These are phyloP conservation scores for Typhlichthys eigenmanni DNA, from an alignment of 2,797 vertebrate genomes.

Conservation along the genomic window DNA sequence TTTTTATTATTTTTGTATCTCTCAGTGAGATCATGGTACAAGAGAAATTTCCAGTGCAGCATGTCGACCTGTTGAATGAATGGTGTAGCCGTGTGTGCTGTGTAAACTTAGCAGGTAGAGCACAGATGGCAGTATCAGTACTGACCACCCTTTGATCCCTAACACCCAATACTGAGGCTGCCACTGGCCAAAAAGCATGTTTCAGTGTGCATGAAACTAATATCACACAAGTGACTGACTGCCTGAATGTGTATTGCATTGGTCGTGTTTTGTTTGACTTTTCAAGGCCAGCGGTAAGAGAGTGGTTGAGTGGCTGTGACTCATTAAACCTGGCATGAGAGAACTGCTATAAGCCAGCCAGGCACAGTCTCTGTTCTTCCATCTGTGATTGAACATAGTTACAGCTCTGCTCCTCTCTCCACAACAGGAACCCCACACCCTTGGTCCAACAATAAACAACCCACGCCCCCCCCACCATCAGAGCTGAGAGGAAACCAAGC, in stretches of 20 bases:
- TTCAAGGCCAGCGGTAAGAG: conserved; percentile 20
- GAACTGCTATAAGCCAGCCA: conserved; percentile 6
- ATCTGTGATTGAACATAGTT: not conserved
- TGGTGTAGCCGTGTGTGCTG: conserved; percentile 58
- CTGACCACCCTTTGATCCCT: conserved; percentile 54
- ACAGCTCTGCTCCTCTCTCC: not conserved
- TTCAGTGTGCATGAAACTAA: conserved; percentile 18
- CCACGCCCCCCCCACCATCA: not conserved
- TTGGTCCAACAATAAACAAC: conserved; percentile 9
- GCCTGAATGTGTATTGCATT: conserved; percentile 15
- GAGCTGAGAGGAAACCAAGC: conserved; percentile 1
- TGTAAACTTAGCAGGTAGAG: conserved; percentile 64
- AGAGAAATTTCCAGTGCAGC: conserved; percentile 70
- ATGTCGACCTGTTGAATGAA: conserved; percentile 59
- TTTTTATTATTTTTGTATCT: conserved; percentile 47
- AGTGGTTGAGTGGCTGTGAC: conserved; percentile 19
- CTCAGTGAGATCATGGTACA: conserved; percentile 45
- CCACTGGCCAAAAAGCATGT: conserved; percentile 3
- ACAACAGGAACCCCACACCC: conserved; percentile 18
- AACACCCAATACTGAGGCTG: conserved; percentile 3
- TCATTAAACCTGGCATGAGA: conserved; percentile 20
- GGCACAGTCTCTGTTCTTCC: not conserved
- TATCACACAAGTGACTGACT: conserved; percentile 16
- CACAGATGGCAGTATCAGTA: conserved; percentile 62
- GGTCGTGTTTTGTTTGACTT: conserved; percentile 21